Percentiles rank a stretch among this genome's conserved stretches.
These are phyloP conservation scores for Ceratoteleas bidentatus DNA, from an alignment of 1,140 invertebrate genomes.

Conservation along the genomic window DNA sequence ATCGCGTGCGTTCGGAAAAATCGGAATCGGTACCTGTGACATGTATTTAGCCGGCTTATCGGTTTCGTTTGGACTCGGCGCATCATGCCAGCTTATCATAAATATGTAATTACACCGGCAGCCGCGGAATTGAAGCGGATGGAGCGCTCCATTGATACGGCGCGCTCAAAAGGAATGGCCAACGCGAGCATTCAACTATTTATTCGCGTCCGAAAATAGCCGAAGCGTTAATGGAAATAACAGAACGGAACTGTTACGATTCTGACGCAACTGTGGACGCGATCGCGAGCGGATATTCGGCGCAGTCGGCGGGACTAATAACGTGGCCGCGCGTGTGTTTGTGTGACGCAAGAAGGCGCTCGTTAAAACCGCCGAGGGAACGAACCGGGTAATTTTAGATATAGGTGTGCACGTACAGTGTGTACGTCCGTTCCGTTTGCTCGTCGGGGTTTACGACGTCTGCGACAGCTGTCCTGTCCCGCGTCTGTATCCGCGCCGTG, in stretches of 20 bases:
- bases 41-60: background rate
- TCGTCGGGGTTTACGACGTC: slow-evolving; percentile 61
- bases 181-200: slow-evolving; percentile 27
- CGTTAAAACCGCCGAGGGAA: slow-evolving; percentile 31
- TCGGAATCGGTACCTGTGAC: background rate
- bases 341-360: slow-evolving; percentile 26
- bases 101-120: slow-evolving; percentile 12
- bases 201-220: slow-evolving; percentile 28
- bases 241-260: slow-evolving; percentile 28
- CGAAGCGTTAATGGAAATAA: slow-evolving; percentile 36
- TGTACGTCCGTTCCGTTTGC: slow-evolving; percentile 50
- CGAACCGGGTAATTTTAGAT: slow-evolving; percentile 54
- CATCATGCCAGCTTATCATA: background rate
- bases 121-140: slow-evolving; percentile 1
- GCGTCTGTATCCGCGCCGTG: slow-evolving; percentile 29
- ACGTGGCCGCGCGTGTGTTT: slow-evolving; percentile 3
- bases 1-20: too few species aligned
- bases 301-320: slow-evolving; percentile 24
- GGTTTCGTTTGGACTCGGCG: background rate
- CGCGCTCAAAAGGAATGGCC: slow-evolving; percentile 23
- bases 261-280: slow-evolving; percentile 17
- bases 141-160: slow-evolving; percentile 14
- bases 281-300: slow-evolving; percentile 13
- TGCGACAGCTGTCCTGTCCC: slow-evolving; percentile 61
- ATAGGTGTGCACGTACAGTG: slow-evolving; percentile 31